These are phyloP conservation scores for Drosophila busckii DNA, from an alignment of 1,140 invertebrate species.

Conservation along the genomic window DNA sequence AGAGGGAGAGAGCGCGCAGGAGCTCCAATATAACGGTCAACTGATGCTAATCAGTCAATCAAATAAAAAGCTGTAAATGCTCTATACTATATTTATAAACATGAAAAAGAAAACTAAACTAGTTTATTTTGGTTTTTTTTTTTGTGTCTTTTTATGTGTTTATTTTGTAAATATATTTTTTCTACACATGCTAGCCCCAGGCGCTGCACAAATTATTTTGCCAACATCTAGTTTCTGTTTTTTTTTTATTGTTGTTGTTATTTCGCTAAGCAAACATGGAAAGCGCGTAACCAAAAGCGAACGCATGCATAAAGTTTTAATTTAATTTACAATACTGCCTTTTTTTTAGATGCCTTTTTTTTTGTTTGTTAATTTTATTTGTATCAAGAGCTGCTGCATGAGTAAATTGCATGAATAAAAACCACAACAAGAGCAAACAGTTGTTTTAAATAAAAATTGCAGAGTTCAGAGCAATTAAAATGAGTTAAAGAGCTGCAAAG, in stretches of 20 bases:
- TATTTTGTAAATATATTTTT: too few relatives aligned
- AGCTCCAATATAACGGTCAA: not conserved
- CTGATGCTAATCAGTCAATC: conserved; percentile 1
- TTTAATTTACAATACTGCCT: conserved; percentile 34
- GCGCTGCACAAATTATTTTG: conserved; percentile 49
- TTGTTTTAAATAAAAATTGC: conserved; percentile 22
- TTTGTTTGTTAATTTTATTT: conserved; percentile 1
- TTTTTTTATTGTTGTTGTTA: conserved; percentile 8
- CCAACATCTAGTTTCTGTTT: conserved; percentile 41
- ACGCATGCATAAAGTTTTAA: conserved; percentile 44
- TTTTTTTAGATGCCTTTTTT: conserved; percentile 4
- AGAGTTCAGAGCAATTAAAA: conserved; percentile 5
- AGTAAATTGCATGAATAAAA: conserved; percentile 33
- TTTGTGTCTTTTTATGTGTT: too few relatives aligned
- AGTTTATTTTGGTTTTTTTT: too few relatives aligned
- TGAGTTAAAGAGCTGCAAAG: not conserved
- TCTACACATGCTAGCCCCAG: conserved; percentile 18
- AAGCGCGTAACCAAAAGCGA: conserved; percentile 38
- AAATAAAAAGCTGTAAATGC: too few relatives aligned
- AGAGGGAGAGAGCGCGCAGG: not conserved
- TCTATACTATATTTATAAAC: too few relatives aligned
- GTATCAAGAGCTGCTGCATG: conserved; percentile 35
- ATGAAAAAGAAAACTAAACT: too few relatives aligned
- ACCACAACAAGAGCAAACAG: conserved; percentile 10
- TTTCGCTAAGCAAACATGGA: conserved; percentile 29